A percentile compares a stretch with the other conserved stretches of the same genome.
These are phyloP conservation scores for Serinus canaria DNA, from an alignment of 2,113 vertebrate genomes.

Conservation along the genomic window DNA sequence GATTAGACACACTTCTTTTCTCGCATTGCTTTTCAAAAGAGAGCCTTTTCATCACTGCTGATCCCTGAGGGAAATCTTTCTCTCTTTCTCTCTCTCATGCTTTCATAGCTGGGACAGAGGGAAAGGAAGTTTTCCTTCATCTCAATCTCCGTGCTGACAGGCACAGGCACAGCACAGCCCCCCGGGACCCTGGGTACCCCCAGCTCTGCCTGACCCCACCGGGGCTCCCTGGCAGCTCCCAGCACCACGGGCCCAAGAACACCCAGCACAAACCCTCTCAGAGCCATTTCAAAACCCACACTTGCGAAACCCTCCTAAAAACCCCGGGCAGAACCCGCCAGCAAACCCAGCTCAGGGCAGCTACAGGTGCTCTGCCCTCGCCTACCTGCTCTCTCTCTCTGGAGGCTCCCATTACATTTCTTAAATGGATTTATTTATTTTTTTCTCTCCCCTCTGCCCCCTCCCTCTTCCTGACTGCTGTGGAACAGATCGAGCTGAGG, in stretches of 20 bases:
- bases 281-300: not conserved
- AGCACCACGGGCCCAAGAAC: fast-evolving
- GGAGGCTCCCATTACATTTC: not conserved
- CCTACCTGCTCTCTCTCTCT: not conserved
- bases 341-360: not conserved
- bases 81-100: not conserved
- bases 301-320: conserved; percentile 26
- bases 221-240: not conserved
- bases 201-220: fast-evolving
- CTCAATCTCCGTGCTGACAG: not conserved
- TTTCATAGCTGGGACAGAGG: not conserved
- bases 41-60: conserved; percentile 28
- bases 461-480: not conserved
- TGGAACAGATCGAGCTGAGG: not conserved
- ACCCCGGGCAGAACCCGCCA: not conserved
- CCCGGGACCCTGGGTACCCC: not conserved
- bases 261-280: not conserved
- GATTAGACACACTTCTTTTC: conserved; percentile 58
- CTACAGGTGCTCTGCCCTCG: conserved; percentile 27
- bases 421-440: not conserved
- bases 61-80: conserved; percentile 31
- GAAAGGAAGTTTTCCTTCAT: conserved; percentile 46
- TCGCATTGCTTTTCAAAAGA: conserved; percentile 41
- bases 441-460: not conserved
- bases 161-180: not conserved